phyloP scores from a whole-genome alignment of 2,113 vertebrate genomes.

The Hippolais icterina region DNA sequence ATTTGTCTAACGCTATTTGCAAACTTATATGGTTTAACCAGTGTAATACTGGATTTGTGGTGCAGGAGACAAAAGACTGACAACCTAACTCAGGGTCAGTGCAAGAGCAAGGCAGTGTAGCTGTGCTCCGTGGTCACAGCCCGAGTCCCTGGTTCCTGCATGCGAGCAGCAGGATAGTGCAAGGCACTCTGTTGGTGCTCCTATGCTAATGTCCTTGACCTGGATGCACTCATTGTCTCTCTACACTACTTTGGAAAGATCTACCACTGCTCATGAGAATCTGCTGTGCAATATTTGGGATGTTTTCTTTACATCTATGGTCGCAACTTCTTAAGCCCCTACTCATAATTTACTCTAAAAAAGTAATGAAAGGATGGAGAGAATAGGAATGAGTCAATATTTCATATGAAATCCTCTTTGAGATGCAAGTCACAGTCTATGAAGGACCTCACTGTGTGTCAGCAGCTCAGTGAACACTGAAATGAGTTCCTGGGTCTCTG shows the following conservation, averaged over 20 bases:
- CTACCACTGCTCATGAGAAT: not conserved
- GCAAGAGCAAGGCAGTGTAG: not conserved
- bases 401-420: not conserved
- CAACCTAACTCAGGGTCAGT: not conserved
- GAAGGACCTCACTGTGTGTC: not conserved
- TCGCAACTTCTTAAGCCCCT: not conserved
- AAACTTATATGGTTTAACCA: not conserved
- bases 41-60: not conserved
- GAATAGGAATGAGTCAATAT: not conserved
- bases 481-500: not conserved
- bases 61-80: not conserved
- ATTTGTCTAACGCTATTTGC: not conserved
- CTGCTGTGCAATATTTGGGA: not conserved
- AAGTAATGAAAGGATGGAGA: not conserved
- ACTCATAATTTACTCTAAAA: not conserved
- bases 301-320: not conserved
- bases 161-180: not conserved
- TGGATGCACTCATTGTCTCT: rapidly evolving
- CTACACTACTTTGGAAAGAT: not conserved
- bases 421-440: not conserved
- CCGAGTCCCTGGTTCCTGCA: not conserved
- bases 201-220: not conserved
- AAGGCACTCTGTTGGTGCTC: not conserved
- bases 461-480: not conserved
- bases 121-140: not conserved